Evolutionary conservation across 2,797 vertebrate genomes (phyloP), one percentile per base, ranked within the genome.

Genomic region (Chelon labrosus): DNA sequence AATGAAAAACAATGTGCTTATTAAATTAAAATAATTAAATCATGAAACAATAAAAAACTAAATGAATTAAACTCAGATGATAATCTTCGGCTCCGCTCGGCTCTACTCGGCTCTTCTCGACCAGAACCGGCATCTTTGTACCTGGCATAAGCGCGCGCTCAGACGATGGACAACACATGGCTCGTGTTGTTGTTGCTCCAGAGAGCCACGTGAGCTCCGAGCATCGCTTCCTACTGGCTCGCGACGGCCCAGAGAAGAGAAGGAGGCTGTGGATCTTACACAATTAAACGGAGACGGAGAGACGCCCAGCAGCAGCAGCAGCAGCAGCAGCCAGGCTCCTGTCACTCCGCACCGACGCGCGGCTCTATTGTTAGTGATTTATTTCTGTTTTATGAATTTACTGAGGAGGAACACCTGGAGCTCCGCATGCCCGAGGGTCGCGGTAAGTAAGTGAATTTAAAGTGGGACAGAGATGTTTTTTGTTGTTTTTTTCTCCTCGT

Each of bases 181-280:
- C 82, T 83, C 73, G 61, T 91, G 89, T 90, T 93, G 88, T 88
- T 90, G 84, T 84, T 82, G 46, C 73, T 64, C 50, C 60, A 19
- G 22, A 0, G 62, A 19, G 54, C 71, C 93, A 93, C 91, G 93
- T 94, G 93, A 91, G 73, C 82, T 2, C 19, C 50, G 61, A 78
- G 72, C 60, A 0, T 50, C 73, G 82, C 77, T 76, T 74, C 82
- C 20, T 39, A 86, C 47, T 90, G 87, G 90, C 70, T 83, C 39
- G 69, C 11, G 65, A 19, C 25, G 49, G 59, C 65, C 17, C n/a
- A 73, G 39, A 27, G 25, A 50, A 22, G 52, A 53, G 66, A 39
- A 35, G 2, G 59, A 61, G 73, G 3, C 63, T 46, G 70, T 37
- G 9, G 38, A 12, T 3, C 1, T 52, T n/a, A 44, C 41, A 55